Conservation (phyloP, 2,113 vertebrate genomes). For the Bos javanicus region DNA sequence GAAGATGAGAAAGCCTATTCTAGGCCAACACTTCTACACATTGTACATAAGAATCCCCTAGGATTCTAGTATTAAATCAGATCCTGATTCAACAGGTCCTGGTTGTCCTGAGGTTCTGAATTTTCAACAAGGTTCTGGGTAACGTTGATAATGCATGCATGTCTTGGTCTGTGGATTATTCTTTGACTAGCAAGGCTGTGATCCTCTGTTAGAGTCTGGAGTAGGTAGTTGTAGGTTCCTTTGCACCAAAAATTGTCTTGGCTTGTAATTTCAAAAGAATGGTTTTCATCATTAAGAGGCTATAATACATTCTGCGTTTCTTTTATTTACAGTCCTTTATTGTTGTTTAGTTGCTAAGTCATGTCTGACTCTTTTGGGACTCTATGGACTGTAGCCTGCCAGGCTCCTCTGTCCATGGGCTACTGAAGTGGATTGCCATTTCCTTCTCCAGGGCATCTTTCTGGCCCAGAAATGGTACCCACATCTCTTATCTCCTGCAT, state of each 20-base stretch:
- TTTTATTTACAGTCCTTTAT: neutral
- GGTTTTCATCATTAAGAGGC: neutral
- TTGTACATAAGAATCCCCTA: neutral
- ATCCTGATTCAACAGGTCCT: neutral
- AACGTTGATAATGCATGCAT: neutral
- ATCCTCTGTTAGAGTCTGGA: neutral
- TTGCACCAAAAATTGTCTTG: neutral
- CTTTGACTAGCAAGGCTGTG: neutral
- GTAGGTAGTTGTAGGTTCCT: neutral
- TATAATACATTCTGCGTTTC: neutral
- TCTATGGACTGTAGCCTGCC: neutral
- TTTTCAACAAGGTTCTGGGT: neutral
- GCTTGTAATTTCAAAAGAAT: neutral
- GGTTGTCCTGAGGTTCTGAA: neutral
- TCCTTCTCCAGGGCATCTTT: neutral
- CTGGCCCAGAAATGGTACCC: no score
- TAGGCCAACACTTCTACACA: neutral
- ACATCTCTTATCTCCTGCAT: no score
- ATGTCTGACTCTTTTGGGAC: neutral
- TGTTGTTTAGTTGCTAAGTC: neutral
- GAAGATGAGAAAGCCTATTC: neutral
- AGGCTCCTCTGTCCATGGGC: neutral
- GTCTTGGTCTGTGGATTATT: neutral
- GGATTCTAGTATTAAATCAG: neutral
- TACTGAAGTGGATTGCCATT: neutral